Base-by-base conservation (phyloP, 2,888 invertebrate species). In the Leptinotarsa haldemani region DNA sequence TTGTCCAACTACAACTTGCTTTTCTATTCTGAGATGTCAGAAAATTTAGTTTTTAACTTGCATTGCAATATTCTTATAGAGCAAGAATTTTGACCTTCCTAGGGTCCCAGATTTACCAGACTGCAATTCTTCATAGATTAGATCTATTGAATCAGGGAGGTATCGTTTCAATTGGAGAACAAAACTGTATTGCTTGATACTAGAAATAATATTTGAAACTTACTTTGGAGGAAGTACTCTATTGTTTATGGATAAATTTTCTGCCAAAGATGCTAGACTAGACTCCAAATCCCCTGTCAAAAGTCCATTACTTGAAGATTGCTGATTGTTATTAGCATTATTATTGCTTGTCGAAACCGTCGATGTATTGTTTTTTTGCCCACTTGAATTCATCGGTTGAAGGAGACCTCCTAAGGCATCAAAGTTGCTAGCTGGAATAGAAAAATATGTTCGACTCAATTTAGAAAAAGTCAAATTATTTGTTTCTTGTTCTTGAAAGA, bases 231-330 rank as follows among this genome's bases (percentile, higher is more conserved):
- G 90, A 65, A 91, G 91, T 67, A 92, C 88, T 50, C 92, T 91
- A 80, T 92, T 93, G 88, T 95, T 95, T 84, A 96, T 96, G 83
- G 93, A 92, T 82, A 98, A 91, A 88, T 97, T 98, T 89, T 97
- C 96, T 77, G 97, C 98, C 82, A 98, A 90, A 80, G 95, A 95
- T 77, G 97, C 97, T 76, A 98, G 92, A 82, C 97, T 97, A 82
- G 96, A 95, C 87, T 98, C 97, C 87, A 98, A 90, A 88, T 98
- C 98, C 71, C 97, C 96, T 40, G 96, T 96, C 78, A 97, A 90
- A 79, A 98, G 93, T 77, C 89, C 88, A 79, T 89, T 86, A 75
- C 87, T 87, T 20, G 84, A 80, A 65, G 85, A 83, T 73, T 88
- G 82, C 82, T 85, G 77, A 65, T 81, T 79, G 63, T 78, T 81